phyloP scores from a whole-genome alignment of 2,113 vertebrate genomes.

The Gopherus evgoodei region DNA sequence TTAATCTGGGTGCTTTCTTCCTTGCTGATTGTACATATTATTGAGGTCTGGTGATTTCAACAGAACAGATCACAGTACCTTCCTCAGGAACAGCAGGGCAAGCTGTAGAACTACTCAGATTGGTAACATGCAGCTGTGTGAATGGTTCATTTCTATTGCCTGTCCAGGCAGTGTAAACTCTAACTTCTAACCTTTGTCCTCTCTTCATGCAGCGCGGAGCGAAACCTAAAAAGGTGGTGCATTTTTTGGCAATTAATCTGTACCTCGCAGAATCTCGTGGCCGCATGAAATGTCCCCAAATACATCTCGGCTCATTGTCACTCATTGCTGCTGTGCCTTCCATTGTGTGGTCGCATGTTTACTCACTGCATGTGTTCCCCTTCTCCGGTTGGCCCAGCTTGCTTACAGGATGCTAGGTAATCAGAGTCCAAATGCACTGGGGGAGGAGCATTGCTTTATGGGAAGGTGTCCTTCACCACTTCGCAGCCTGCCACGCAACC shows the following conservation, averaged over 20 bases:
- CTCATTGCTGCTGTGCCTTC: background rate
- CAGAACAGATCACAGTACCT: fast-evolving
- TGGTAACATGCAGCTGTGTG: fast-evolving
- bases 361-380: constrained; percentile 65
- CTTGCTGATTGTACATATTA: fast-evolving
- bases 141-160: fast-evolving
- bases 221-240: constrained; percentile 95
- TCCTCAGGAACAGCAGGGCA: fast-evolving
- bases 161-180: background rate
- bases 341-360: constrained; percentile 66
- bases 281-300: constrained; percentile 12
- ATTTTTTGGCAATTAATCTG: constrained; percentile 76
- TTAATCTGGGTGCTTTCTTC: fast-evolving
- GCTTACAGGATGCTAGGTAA: background rate
- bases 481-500: fast-evolving
- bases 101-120: background rate
- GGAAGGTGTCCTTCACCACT: fast-evolving
- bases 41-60: fast-evolving
- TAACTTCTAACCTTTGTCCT: constrained; percentile 78
- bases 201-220: constrained; percentile 90
- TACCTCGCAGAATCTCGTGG: background rate
- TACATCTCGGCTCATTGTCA: background rate
- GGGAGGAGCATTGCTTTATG: fast-evolving
- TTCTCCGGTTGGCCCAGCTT: background rate
- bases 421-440: fast-evolving